Percentiles rank a stretch among this genome's conserved stretches.
Conservation (phyloP, 2,797 vertebrate genomes). For the Salmo trutta region DNA sequence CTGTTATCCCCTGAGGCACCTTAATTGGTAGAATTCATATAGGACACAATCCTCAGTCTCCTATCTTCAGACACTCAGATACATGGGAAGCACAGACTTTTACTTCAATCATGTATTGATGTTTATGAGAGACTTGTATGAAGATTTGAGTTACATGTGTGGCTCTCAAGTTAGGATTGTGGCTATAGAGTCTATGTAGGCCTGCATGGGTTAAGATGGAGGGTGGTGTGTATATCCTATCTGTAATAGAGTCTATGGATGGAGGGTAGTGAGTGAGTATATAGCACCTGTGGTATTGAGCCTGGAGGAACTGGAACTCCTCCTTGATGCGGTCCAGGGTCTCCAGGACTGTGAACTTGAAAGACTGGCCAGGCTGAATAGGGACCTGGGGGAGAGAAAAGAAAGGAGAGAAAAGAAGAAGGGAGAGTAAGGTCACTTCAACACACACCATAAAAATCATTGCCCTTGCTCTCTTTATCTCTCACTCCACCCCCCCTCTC, state of each 20-base stretch:
- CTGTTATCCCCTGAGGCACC: not conserved
- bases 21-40: not conserved
- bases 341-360: conserved; percentile 93
- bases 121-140: too few relatives aligned
- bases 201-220: too few relatives aligned
- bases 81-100: too few relatives aligned
- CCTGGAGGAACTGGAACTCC: conserved; percentile 93
- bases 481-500: conserved; percentile 32
- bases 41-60: not conserved
- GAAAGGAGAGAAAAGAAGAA: not conserved
- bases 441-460: conserved; percentile 66
- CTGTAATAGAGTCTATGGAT: not conserved
- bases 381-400: conserved; percentile 69
- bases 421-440: not conserved
- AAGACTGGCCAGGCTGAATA: conserved; percentile 87
- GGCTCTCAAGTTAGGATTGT: too few relatives aligned
- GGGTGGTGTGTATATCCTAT: too few relatives aligned
- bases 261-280: conserved; percentile 24
- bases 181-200: too few relatives aligned
- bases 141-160: too few relatives aligned
- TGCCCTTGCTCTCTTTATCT: not conserved
- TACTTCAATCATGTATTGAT: too few relatives aligned
- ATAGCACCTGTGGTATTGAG: conserved; percentile 86
- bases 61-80: not conserved
- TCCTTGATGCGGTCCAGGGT: conserved; percentile 91